Percentiles rank a stretch among this genome's conserved stretches.
phyloP scores from a whole-genome alignment of 2,888 invertebrate species.

The Blera fallax region DNA sequence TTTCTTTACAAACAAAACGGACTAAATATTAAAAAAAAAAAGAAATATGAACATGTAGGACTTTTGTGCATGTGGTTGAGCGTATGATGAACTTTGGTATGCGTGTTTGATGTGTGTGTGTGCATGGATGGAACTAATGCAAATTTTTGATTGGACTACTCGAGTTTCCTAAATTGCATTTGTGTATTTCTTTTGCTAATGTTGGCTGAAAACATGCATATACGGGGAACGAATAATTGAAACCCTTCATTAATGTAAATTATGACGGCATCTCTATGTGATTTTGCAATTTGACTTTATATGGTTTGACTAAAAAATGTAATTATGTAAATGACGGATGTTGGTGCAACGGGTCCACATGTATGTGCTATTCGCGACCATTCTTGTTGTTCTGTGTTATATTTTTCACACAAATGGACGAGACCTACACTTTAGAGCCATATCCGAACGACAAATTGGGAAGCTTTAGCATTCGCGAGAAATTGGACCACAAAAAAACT shows the following conservation, averaged over 20 bases:
- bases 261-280: not conserved
- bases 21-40: not conserved
- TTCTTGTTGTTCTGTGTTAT: no score
- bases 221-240: not conserved
- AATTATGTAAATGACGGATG: no score
- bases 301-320: not conserved
- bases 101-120: not conserved
- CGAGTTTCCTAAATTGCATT: not conserved
- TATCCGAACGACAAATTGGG: no score
- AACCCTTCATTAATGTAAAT: not conserved
- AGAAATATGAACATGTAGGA: not conserved
- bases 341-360: no score
- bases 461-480: no score
- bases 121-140: not conserved
- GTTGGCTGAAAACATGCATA: not conserved
- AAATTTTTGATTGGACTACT: not conserved
- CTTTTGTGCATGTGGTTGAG: not conserved
- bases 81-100: not conserved
- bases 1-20: not conserved
- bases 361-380: no score
- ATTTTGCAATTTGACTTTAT: not conserved
- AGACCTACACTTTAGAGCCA: no score
- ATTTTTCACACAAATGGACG: no score
- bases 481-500: no score
- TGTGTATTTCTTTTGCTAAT: no score